Conservation (phyloP, 2,113 vertebrate species). For the Callipepla californica region DNA sequence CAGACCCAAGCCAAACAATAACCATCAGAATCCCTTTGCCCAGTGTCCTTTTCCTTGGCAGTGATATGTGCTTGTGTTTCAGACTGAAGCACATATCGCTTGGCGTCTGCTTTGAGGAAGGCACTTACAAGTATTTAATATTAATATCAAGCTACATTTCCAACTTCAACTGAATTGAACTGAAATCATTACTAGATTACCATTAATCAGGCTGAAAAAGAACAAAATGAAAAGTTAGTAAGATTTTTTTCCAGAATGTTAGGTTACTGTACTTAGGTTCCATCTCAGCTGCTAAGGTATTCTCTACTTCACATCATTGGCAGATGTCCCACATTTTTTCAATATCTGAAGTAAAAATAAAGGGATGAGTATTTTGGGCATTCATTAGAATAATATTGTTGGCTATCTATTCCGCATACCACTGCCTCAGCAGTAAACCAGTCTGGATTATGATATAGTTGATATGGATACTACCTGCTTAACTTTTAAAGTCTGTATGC, state of each 20-base stretch:
- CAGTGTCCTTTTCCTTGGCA: constrained; percentile 30
- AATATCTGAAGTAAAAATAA: background rate
- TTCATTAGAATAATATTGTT: background rate
- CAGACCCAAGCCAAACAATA: background rate
- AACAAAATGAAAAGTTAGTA: background rate
- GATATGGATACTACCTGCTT: background rate
- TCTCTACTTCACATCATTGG: background rate
- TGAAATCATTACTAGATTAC: background rate
- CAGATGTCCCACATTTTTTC: background rate
- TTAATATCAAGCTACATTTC: background rate
- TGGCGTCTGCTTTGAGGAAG: background rate
- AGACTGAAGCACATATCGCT: background rate
- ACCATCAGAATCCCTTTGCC: background rate
- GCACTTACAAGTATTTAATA: background rate
- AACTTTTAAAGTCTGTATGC: background rate
- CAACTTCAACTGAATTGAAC: background rate
- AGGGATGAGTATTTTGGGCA: background rate
- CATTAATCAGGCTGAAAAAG: background rate
- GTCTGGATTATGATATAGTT: background rate
- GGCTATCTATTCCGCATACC: background rate
- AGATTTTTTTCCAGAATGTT: background rate
- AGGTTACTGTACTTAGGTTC: background rate
- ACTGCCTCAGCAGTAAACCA: background rate
- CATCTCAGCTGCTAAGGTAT: background rate
- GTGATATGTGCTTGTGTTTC: background rate